phyloP scores from a whole-genome alignment of 2,797 vertebrate genomes.

The Acipenser transmontanus region DNA sequence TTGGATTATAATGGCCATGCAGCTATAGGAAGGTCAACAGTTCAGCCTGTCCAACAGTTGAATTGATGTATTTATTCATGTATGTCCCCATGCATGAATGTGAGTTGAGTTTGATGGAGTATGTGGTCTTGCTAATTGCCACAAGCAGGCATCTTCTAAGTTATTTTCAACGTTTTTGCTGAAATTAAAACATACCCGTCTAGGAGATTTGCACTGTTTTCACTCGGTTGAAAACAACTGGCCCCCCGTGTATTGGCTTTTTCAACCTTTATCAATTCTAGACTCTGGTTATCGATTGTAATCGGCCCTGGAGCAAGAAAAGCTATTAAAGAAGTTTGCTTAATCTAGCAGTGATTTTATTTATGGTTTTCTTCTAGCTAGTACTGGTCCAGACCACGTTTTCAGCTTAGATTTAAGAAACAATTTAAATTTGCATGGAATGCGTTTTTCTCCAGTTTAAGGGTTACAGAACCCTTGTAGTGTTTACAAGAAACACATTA shows the following conservation, averaged over 20 bases:
- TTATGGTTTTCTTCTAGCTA: slow-evolving; percentile 10
- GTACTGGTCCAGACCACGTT: slow-evolving; percentile 13
- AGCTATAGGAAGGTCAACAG: slow-evolving; percentile 31
- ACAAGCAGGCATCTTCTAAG: slow-evolving; percentile 6
- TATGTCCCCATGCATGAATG: not conserved
- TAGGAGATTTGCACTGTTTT: slow-evolving; percentile 5
- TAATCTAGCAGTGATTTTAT: slow-evolving; percentile 4
- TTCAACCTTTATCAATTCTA: slow-evolving; percentile 21
- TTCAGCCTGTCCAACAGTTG: slow-evolving; percentile 45
- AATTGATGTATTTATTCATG: slow-evolving; percentile 41
- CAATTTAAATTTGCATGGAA: slow-evolving; percentile 17
- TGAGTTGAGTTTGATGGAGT: not conserved
- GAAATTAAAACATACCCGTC: not conserved
- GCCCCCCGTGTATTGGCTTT: slow-evolving; percentile 8
- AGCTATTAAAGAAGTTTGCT: slow-evolving; percentile 17
- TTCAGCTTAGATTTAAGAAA: slow-evolving; percentile 13
- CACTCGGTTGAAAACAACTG: slow-evolving; percentile 9
- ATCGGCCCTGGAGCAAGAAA: slow-evolving; percentile 20
- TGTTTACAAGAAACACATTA: no score
- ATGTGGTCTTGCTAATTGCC: slow-evolving; percentile 14
- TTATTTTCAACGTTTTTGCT: slow-evolving; percentile 2
- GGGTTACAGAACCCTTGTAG: not conserved
- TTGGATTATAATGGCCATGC: slow-evolving; percentile 8
- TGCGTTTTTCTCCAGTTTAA: slow-evolving; percentile 30
- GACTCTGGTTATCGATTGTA: slow-evolving; percentile 26